A percentile compares a stretch with the other conserved stretches of the same genome.
These are phyloP conservation scores for Oscheius myriophilus DNA, from an alignment of 2,888 invertebrate species.

Conservation along the genomic window DNA sequence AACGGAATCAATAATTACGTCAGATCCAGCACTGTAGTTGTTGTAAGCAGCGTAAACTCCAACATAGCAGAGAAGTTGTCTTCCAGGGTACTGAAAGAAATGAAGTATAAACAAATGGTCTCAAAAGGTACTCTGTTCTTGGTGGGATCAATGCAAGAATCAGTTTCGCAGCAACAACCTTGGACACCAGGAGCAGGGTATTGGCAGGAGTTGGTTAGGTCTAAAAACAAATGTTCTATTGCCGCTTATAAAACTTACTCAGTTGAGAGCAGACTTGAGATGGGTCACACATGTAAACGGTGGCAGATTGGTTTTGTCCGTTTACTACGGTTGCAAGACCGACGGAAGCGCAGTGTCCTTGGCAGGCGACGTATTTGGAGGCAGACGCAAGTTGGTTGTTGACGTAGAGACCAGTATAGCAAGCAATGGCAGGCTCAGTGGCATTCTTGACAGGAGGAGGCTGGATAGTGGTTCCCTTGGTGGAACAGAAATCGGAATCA, in stretches of 20 bases:
- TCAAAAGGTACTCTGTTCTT: slow-evolving; percentile 39
- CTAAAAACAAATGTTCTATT: slow-evolving; percentile 31
- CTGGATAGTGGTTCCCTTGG: slow-evolving; percentile 25
- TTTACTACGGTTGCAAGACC: slow-evolving; percentile 28
- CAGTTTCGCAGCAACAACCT: slow-evolving; percentile 49
- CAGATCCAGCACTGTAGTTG: slow-evolving; percentile 36
- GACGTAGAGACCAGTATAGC: slow-evolving; percentile 48
- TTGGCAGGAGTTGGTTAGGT: slow-evolving; percentile 26
- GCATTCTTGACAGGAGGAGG: slow-evolving; percentile 32
- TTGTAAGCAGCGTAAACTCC: slow-evolving; percentile 39
- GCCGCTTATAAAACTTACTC: background rate
- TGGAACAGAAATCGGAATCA: slow-evolving; percentile 49
- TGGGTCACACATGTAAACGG: slow-evolving; percentile 47
- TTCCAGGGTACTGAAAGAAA: slow-evolving; percentile 28
- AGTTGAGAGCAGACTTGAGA: slow-evolving; percentile 37
- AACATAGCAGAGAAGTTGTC: slow-evolving; percentile 41
- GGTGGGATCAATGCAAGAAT: slow-evolving; percentile 45
- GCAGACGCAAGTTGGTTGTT: slow-evolving; percentile 37
- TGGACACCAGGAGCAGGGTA: slow-evolving; percentile 30
- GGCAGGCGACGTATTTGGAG: slow-evolving; percentile 32
- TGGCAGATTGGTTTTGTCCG: slow-evolving; percentile 16
- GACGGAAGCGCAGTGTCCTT: slow-evolving; percentile 44
- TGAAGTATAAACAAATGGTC: too few relatives aligned
- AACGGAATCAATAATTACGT: background rate
- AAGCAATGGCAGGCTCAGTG: slow-evolving; percentile 44